Conservation (phyloP, 2,888 invertebrate species). For the Trissolcus japonicus region DNA sequence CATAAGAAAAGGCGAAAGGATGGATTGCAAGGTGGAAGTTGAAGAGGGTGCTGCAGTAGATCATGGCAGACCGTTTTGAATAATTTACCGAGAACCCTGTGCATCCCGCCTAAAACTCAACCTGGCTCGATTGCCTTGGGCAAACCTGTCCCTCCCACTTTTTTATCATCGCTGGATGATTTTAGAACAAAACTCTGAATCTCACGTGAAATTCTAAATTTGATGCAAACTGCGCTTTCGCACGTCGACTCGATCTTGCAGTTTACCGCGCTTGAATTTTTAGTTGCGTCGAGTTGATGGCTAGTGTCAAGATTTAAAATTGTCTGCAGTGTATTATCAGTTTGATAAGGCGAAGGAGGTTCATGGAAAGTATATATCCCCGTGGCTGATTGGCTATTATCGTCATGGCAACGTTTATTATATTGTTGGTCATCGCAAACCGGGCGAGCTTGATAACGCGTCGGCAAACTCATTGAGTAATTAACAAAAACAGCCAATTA, state of each 20-base stretch:
- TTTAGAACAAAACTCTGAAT: no score
- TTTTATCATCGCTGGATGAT: no score
- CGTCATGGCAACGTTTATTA: conserved; percentile 43
- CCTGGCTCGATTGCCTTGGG: conserved; percentile 13
- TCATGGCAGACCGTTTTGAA: conserved; percentile 66
- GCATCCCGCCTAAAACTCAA: conserved; percentile 23
- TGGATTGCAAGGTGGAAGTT: conserved; percentile 62
- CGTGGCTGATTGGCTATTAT: conserved; percentile 29
- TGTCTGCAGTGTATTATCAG: no score
- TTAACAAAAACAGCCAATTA: conserved; percentile 69
- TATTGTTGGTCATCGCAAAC: conserved; percentile 39
- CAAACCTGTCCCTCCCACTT: not conserved
- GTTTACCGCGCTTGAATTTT: no score
- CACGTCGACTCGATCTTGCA: no score
- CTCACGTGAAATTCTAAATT: no score
- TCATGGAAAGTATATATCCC: conserved; percentile 18
- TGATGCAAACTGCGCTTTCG: no score
- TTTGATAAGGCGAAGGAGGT: conserved; percentile 16
- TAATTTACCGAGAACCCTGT: conserved; percentile 62
- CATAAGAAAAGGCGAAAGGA: conserved; percentile 53
- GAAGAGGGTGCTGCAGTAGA: conserved; percentile 62
- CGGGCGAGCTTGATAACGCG: conserved; percentile 43
- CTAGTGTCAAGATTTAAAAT: no score
- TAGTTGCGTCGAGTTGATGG: no score
- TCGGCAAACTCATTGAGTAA: conserved; percentile 60